Base-by-base conservation (phyloP, 2,888 invertebrate genomes). In the Rapana venosa region DNA sequence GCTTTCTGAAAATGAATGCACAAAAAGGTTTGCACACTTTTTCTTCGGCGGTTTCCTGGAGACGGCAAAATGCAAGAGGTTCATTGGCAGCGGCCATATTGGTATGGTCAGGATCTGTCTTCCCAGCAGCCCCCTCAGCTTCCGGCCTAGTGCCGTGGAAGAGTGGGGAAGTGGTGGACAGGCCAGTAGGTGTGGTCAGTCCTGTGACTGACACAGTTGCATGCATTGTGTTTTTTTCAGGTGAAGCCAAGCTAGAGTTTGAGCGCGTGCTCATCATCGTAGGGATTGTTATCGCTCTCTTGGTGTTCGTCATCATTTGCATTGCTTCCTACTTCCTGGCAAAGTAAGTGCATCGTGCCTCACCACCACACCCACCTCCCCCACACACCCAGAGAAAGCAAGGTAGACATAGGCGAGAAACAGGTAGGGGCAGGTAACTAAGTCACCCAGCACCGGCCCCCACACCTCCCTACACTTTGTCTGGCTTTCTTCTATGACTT, bases 261-360 rank as follows among this genome's bases (percentile, higher is more conserved):
- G 92, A 93, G 89, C 90, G 93, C 36, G 92, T 91, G 22, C 87
- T 92, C 87, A 91, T 92, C 91, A 92, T 92, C 89, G 88, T 93
- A 70, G 92, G 92, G 91, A 92, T 93, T 90, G 92, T 92, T 66
- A 92, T 93, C 88, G 92, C 92, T 86, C 91, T 92, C 88, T 91
- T 93, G 88, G 91, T 93, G 85, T 93, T 93, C 90, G 88, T 92
- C 87, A 91, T 92, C 92, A 92, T 93, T 90, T 93, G 92, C 91
- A 93, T 93, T 79, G 92, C 92, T 85, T 92, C 92, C 81, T 93
- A 92, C 90, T 87, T 92, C 88, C 92, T 93, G 84, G 92, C 93
- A 88, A 91, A 92, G 92, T 90, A 91, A 92, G 92, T 92, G 89
- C 89, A 89, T 89, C 85, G 85, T 85, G 85, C 85, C 74, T 56